Conservation (phyloP, 2,888 invertebrate genomes). For the Coremacera marginata region DNA sequence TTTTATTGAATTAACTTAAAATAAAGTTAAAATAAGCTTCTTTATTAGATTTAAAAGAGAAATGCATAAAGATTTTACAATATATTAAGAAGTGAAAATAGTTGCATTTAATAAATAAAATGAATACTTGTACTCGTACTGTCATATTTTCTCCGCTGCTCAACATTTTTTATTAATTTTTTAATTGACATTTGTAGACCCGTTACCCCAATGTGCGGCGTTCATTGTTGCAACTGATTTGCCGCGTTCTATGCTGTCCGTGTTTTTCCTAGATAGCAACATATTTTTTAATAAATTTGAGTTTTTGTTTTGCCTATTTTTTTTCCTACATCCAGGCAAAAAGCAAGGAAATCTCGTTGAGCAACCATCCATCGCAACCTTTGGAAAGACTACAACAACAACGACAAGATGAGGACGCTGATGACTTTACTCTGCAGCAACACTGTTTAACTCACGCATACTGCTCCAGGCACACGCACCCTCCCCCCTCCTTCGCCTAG, state of each 20-base stretch:
- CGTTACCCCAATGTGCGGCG: background rate
- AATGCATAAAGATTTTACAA: too few species aligned
- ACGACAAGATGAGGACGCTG: conserved; percentile 38
- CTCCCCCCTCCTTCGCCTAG: background rate
- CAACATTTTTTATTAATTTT: too few species aligned
- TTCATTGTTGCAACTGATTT: background rate
- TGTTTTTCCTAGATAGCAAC: background rate
- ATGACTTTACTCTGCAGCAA: conserved; percentile 27
- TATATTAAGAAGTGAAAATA: too few species aligned
- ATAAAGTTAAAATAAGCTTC: too few species aligned
- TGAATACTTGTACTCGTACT: too few species aligned
- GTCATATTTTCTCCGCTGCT: too few species aligned
- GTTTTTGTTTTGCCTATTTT: background rate
- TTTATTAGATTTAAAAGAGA: too few species aligned
- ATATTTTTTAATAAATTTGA: too few species aligned
- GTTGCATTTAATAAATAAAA: too few species aligned
- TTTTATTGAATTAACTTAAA: too few species aligned
- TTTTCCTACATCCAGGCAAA: background rate
- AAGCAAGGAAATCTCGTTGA: background rate
- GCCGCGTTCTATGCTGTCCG: background rate
- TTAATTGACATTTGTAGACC: too few species aligned
- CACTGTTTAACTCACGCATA: background rate
- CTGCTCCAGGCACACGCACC: background rate
- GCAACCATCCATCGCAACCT: background rate
- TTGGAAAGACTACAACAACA: background rate